A percentile compares a stretch with the other conserved stretches of the same genome.
These are phyloP conservation scores for Heliconius charithonia DNA, from an alignment of 2,888 invertebrate genomes.

Conservation along the genomic window DNA sequence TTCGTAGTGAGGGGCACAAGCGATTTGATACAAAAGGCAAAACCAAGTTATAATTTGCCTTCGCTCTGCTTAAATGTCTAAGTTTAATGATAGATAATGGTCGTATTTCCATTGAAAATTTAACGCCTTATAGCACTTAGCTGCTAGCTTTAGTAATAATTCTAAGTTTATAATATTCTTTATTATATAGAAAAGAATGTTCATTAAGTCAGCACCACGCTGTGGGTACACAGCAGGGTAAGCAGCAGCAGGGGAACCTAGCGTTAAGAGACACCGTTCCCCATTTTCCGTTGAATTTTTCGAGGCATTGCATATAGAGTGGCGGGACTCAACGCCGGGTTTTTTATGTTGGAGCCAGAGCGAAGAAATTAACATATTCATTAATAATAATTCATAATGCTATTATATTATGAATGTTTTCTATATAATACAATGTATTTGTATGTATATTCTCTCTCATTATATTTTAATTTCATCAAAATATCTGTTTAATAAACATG, in stretches of 20 bases:
- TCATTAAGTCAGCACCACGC: not conserved
- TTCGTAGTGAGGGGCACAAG: not conserved
- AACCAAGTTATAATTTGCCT: slow-evolving; percentile 37
- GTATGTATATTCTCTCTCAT: no score
- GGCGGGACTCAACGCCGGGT: no score
- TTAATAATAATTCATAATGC: no score
- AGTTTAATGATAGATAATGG: slow-evolving; percentile 73
- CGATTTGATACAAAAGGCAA: slow-evolving; percentile 24
- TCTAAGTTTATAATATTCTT: not conserved
- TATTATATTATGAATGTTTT: no score
- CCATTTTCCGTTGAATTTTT: not conserved
- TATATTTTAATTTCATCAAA: no score
- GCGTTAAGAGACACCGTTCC: not conserved
- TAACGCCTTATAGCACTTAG: slow-evolving; percentile 58
- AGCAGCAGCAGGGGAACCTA: not conserved
- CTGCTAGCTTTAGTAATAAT: slow-evolving; percentile 36
- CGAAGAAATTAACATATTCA: no score
- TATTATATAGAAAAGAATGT: no score
- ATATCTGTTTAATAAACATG: no score
- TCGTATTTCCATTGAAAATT: slow-evolving; percentile 68
- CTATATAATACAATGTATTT: no score
- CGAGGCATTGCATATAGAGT: no score
- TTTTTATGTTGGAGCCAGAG: no score
- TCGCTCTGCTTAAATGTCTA: slow-evolving; percentile 66
- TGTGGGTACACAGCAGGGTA: not conserved